Conservation (phyloP, 2,113 vertebrate genomes). For the Carlito syrichta region DNA sequence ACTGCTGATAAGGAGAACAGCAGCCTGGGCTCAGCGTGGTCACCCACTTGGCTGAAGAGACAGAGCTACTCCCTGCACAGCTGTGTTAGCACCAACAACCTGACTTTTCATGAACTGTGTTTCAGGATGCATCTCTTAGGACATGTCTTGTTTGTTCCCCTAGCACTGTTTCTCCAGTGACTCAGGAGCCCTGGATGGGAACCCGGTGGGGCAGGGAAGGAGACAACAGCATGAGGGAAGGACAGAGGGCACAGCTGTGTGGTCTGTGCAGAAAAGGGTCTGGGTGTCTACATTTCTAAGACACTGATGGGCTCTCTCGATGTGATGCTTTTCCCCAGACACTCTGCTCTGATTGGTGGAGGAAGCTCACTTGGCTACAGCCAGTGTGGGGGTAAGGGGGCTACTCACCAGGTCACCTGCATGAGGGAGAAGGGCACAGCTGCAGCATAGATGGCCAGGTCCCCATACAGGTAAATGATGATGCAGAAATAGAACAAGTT, state of each 20-base stretch:
- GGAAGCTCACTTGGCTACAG: neutral
- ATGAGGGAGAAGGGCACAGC: constrained; percentile 96
- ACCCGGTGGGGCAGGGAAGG: neutral
- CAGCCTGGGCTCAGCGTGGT: neutral
- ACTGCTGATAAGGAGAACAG: constrained; percentile 54
- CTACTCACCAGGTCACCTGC: constrained; percentile 96
- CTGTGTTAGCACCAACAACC: neutral
- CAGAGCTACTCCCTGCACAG: accelerated
- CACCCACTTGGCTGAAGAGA: neutral
- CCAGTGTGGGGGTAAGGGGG: accelerated
- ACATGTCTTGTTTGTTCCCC: accelerated
- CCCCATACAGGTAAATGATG: constrained; percentile 97
- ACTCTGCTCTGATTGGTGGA: accelerated
- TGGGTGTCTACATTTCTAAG: accelerated
- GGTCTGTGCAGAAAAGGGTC: neutral
- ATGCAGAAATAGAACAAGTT: constrained; percentile 99
- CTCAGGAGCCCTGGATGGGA: neutral
- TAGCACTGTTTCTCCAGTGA: accelerated
- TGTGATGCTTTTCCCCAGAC: accelerated
- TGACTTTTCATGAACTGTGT: neutral
- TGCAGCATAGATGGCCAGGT: constrained; percentile 97
- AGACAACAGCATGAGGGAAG: accelerated
- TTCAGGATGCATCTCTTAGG: neutral
- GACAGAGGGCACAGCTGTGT: neutral
- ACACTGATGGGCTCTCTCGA: accelerated